A percentile compares a stretch with the other conserved stretches of the same genome.
Evolutionary conservation across 2,888 invertebrate genomes (phyloP).

Genomic region (Philonicus albiceps): DNA sequence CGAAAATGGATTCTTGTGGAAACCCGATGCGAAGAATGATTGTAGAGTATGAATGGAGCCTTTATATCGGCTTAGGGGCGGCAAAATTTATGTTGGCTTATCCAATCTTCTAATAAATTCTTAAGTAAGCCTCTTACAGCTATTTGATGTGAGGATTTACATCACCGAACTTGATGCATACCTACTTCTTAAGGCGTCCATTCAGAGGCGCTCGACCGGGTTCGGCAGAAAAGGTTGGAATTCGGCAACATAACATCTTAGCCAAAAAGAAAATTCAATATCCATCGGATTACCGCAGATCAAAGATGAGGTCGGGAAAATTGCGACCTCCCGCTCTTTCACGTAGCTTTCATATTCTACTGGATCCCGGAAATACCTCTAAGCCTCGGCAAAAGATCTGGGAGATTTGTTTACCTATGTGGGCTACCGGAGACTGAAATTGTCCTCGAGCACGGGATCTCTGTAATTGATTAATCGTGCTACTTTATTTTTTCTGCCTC

Average conservation of each 20-base stretch:
- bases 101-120: slow-evolving; percentile 38
- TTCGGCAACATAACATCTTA: slow-evolving; percentile 13
- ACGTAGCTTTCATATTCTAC: not conserved
- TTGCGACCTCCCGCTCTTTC: slow-evolving; percentile 1
- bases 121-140: slow-evolving; percentile 37
- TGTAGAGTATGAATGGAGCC: slow-evolving; percentile 6
- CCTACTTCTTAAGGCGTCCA: slow-evolving; percentile 5
- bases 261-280: slow-evolving; percentile 37
- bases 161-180: slow-evolving; percentile 36
- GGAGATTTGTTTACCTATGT: slow-evolving; percentile 27
- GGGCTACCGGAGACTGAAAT: not conserved
- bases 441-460: not conserved
- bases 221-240: not conserved
- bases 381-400: not conserved
- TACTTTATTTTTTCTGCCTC: not conserved
- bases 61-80: slow-evolving; percentile 7
- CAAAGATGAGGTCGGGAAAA: slow-evolving; percentile 39
- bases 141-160: slow-evolving; percentile 40
- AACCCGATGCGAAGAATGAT: not conserved
- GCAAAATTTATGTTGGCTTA: slow-evolving; percentile 35
- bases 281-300: slow-evolving; percentile 37
- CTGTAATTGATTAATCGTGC: slow-evolving; percentile 26
- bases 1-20: not conserved
- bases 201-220: not conserved
- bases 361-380: not conserved